These are phyloP conservation scores for Hydrolagus affinis DNA, from an alignment of 2,113 vertebrate species.

Conservation along the genomic window DNA sequence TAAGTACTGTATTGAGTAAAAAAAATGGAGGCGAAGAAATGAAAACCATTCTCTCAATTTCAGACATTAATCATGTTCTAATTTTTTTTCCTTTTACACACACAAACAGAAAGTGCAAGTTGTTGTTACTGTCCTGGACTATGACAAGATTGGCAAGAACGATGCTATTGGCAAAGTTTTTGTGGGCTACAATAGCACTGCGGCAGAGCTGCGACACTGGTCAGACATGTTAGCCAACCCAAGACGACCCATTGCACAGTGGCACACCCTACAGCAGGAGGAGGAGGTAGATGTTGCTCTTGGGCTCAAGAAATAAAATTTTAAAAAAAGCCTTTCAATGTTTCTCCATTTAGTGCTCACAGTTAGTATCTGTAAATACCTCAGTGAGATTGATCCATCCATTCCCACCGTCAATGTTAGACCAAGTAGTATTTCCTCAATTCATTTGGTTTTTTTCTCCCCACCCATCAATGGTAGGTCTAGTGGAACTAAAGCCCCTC, in stretches of 20 bases:
- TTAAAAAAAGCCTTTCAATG: slow-evolving; percentile 67
- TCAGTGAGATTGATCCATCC: slow-evolving; percentile 89
- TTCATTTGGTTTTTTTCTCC: not conserved
- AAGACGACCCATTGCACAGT: slow-evolving; percentile 93
- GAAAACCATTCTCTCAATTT: no score
- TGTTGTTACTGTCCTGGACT: slow-evolving; percentile 99
- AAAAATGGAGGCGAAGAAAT: no score
- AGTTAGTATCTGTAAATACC: slow-evolving; percentile 99
- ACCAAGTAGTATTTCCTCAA: not conserved
- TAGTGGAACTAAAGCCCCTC: slow-evolving; percentile 34
- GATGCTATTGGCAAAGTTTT: slow-evolving; percentile 98
- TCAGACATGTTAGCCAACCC: slow-evolving; percentile 98
- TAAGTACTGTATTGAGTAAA: no score
- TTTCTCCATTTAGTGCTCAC: slow-evolving; percentile 87
- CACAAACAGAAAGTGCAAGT: slow-evolving; percentile 89
- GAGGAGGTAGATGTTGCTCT: slow-evolving; percentile 95
- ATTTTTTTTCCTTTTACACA: not conserved
- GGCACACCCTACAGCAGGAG: slow-evolving; percentile 90
- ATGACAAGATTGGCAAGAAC: slow-evolving; percentile 99
- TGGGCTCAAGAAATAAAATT: slow-evolving; percentile 83
- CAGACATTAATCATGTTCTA: no score
- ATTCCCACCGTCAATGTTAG: slow-evolving; percentile 53
- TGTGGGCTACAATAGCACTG: slow-evolving; percentile 94
- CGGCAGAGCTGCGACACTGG: slow-evolving; percentile 94
- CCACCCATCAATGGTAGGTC: not conserved